phyloP scores from a whole-genome alignment of 2,797 vertebrate genomes.

The Astyanax mexicanus region DNA sequence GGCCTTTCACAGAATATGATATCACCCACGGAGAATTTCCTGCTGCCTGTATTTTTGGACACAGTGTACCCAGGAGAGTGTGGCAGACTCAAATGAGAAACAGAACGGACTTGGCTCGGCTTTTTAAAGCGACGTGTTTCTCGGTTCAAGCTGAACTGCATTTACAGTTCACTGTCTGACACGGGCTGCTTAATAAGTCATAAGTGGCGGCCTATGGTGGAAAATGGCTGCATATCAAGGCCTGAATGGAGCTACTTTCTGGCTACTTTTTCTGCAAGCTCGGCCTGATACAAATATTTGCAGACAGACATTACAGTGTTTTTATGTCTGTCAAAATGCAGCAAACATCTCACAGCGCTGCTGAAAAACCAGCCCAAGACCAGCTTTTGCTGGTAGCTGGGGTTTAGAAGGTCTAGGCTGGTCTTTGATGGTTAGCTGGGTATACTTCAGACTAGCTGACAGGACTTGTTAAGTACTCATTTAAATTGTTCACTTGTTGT shows the following conservation, averaged over 20 bases:
- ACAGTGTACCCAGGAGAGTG: conserved; percentile 55
- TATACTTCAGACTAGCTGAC: too few relatives aligned
- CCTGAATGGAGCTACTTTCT: neutral
- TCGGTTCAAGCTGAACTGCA: conserved; percentile 31
- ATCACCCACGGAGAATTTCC: conserved; percentile 60
- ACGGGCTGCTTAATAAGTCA: conserved; percentile 23
- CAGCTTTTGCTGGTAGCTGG: too few relatives aligned
- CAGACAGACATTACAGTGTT: neutral
- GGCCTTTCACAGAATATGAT: conserved; percentile 60
- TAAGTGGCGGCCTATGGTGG: conserved; percentile 6
- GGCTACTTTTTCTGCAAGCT: neutral
- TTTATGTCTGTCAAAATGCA: neutral
- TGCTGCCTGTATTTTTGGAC: conserved; percentile 62
- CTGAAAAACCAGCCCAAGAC: too few relatives aligned
- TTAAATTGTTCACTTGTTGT: too few relatives aligned
- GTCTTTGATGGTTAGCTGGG: too few relatives aligned
- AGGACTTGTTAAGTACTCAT: too few relatives aligned
- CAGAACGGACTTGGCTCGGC: conserved; percentile 34
- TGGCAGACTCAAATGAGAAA: conserved; percentile 49
- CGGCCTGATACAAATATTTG: neutral
- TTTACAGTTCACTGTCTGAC: conserved; percentile 23
- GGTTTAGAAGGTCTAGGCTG: too few relatives aligned
- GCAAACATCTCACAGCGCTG: neutral
- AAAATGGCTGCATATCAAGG: conserved; percentile 17
- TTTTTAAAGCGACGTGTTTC: conserved; percentile 28